A percentile compares a stretch with the other conserved stretches of the same genome.
phyloP scores from a whole-genome alignment of 2,797 vertebrate genomes.

The Dendrocincla tyrannina region DNA sequence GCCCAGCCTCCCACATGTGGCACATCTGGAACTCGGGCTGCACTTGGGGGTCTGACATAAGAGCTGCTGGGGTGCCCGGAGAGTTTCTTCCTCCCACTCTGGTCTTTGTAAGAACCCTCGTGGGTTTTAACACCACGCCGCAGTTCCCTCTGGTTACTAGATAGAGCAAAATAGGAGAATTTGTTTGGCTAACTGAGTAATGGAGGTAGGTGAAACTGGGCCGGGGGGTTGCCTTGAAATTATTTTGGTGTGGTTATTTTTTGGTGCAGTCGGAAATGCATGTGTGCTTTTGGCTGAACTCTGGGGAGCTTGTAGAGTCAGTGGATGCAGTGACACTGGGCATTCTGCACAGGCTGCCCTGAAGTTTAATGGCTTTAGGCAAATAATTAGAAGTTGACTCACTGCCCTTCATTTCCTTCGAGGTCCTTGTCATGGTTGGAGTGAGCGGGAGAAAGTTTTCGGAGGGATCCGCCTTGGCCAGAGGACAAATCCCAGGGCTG shows the following conservation, averaged over 20 bases:
- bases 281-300: conserved; percentile 65
- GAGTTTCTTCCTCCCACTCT: background rate
- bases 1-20: background rate
- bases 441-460: background rate
- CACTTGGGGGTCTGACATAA: conserved; percentile 4
- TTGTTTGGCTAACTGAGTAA: conserved; percentile 71
- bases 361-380: background rate
- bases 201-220: conserved; percentile 70
- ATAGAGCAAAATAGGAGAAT: conserved; percentile 55
- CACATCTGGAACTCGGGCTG: background rate
- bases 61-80: background rate
- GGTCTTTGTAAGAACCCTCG: conserved; percentile 17
- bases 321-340: background rate
- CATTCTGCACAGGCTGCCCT: conserved; percentile 23
- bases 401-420: background rate
- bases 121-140: conserved; percentile 38
- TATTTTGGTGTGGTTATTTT: background rate
- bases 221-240: background rate
- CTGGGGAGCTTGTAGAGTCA: conserved; percentile 30
- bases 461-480: background rate
- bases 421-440: background rate
- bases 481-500: background rate
- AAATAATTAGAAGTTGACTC: background rate
- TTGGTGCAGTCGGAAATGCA: conserved; percentile 45
- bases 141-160: conserved; percentile 57